Evolutionary conservation across 2,888 invertebrate genomes (phyloP), one percentile per base, ranked within the genome.

Genomic region (Tenthredo notha): DNA sequence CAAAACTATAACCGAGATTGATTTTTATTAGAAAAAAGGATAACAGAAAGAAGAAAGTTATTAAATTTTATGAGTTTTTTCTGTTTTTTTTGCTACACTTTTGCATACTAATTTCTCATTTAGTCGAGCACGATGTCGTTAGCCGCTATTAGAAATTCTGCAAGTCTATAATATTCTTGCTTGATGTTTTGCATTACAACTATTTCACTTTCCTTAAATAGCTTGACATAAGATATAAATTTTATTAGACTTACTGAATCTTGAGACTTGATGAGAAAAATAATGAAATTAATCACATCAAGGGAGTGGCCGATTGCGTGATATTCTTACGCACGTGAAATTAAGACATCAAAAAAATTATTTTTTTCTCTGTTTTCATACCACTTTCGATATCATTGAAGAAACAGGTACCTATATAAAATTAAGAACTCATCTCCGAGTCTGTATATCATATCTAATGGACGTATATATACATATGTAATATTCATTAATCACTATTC

Each of bases 201-300:
- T 74, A 21, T 43, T 74, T 74, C 21, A 74, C 74, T 74, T 74
- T 74, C 74, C 74, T 29, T 43, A 43, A 74, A 43, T 25, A 74
- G 74, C 43, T 43, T 21, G 40, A 74, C 74, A 21, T 43, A 10
- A 47, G 21, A 43, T 74, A 43, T 43, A 5, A 74, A 43, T 25
- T 43, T 43, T n/a, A 74, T 21, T 74, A 43, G 0, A 61, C 7
- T 33, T 15, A 18, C 33, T 67, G 33, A 67, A 67, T n/a, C n/a
- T n/a, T n/a, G n/a, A n/a, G n/a, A n/a, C n/a, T n/a, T n/a, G n/a
- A n/a, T n/a, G n/a, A n/a, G n/a, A n/a, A n/a, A n/a, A n/a, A n/a
- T 25, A 61, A 25, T 25, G 25, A 61, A 61, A 25, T 10, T 10
- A 18, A 67, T 67, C 67, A 33, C 3, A 33, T 18, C 7, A 33